These are phyloP conservation scores for Orientallactaga bullata DNA, from an alignment of 2,113 vertebrate genomes.

Conservation along the genomic window DNA sequence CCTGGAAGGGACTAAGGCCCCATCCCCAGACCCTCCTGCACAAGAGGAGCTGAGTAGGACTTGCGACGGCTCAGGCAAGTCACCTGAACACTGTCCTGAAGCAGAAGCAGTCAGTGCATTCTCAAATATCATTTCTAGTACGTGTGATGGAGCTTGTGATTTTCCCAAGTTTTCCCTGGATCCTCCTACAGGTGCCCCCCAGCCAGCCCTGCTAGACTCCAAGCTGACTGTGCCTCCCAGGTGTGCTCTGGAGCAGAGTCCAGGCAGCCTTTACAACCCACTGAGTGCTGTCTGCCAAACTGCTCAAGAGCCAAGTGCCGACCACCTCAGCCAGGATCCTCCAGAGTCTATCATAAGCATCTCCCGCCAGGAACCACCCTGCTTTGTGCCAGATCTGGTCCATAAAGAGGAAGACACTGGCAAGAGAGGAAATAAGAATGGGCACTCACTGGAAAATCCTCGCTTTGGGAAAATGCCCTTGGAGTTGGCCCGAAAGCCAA, in stretches of 20 bases:
- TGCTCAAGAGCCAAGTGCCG: conserved; percentile 41
- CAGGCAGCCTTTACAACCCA: conserved; percentile 67
- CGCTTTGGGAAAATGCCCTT: conserved; percentile 73
- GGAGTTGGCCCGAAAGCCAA: conserved; percentile 88
- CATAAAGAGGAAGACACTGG: conserved; percentile 67
- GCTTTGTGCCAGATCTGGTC: background rate
- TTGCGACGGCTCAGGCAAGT: conserved; percentile 69
- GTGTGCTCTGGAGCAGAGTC: conserved; percentile 42
- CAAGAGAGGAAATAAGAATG: conserved; percentile 53
- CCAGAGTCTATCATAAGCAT: background rate
- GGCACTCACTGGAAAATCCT: conserved; percentile 77
- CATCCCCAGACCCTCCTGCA: conserved; percentile 45
- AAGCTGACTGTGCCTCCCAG: background rate
- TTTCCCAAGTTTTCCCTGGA: conserved; percentile 69
- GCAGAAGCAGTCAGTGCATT: conserved; percentile 44
- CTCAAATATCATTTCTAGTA: conserved; percentile 50
- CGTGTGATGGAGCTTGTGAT: conserved; percentile 60
- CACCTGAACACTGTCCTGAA: conserved; percentile 66
- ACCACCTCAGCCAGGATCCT: conserved; percentile 70
- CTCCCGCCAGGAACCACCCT: conserved; percentile 35
- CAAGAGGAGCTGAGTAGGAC: conserved; percentile 60
- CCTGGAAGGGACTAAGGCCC: background rate
- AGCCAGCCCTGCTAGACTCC: conserved; percentile 47
- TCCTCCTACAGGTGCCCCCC: background rate
- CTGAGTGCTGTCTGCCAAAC: conserved; percentile 69